Evolutionary conservation across 2,113 vertebrate genomes (phyloP).

Genomic region (Uria lomvia): DNA sequence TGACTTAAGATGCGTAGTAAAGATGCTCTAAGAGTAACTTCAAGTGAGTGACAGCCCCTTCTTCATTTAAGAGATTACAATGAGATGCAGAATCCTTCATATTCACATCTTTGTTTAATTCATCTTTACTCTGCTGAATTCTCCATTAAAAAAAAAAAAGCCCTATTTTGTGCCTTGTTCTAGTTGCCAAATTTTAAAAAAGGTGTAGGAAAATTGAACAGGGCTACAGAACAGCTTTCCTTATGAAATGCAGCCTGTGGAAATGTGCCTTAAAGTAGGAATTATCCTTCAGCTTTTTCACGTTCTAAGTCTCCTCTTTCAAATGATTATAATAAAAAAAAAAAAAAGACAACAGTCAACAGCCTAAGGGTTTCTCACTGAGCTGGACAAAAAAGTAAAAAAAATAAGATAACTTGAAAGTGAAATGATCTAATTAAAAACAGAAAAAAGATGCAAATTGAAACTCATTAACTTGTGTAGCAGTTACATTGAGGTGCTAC

Average conservation of each 20-base stretch:
- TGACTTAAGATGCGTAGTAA: background rate
- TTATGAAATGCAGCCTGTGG: background rate
- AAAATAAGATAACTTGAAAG: background rate
- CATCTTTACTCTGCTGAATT: background rate
- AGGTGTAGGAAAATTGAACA: background rate
- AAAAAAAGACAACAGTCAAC: background rate
- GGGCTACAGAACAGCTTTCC: background rate
- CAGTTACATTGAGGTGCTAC: background rate
- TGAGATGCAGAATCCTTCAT: background rate
- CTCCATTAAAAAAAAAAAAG: background rate
- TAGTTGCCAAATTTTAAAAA: background rate
- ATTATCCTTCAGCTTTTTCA: background rate
- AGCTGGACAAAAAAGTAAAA: background rate
- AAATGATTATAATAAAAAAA: background rate
- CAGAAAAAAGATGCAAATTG: background rate
- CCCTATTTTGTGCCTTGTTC: background rate
- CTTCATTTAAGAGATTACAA: background rate
- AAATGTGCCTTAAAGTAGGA: background rate
- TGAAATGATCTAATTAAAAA: background rate
- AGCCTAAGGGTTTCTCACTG: background rate
- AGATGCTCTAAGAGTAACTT: background rate
- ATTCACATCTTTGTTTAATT: background rate
- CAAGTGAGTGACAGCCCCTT: background rate
- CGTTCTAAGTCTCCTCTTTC: background rate
- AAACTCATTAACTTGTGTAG: background rate